A percentile compares a stretch with the other conserved stretches of the same genome.
Conservation (phyloP, 2,888 invertebrate genomes). For the Rugalucina vietnamica region DNA sequence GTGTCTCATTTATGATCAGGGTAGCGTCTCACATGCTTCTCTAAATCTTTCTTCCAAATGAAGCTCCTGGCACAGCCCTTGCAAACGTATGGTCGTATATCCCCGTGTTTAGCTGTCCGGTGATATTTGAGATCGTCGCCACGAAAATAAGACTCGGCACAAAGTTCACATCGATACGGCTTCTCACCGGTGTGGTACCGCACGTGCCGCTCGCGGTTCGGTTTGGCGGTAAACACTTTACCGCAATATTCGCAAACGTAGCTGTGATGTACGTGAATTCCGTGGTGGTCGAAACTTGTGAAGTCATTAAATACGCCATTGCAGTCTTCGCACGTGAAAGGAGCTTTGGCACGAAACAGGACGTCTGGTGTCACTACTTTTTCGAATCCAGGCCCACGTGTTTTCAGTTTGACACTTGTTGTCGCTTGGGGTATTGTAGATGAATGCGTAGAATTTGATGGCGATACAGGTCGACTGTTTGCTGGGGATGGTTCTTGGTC, state of each 20-base stretch:
- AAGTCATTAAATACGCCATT: constrained; percentile 70
- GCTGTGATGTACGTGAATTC: constrained; percentile 77
- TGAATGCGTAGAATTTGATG: no score
- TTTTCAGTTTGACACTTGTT: constrained; percentile 47
- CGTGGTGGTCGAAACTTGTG: constrained; percentile 78
- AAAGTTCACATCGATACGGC: constrained; percentile 79
- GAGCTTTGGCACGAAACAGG: constrained; percentile 66
- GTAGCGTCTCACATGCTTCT: constrained; percentile 66
- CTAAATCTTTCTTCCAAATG: constrained; percentile 73
- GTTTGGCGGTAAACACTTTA: constrained; percentile 81
- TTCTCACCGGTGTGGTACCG: constrained; percentile 82
- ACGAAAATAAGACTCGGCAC: constrained; percentile 72
- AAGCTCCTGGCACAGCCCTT: constrained; percentile 68
- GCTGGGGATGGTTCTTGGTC: no score
- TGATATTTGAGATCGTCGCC: constrained; percentile 80
- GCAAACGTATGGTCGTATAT: constrained; percentile 70
- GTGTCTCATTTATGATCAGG: constrained; percentile 45
- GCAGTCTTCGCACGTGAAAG: constrained; percentile 71
- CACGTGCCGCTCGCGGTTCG: constrained; percentile 82
- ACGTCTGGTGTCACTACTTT: constrained; percentile 71
- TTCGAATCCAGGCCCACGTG: constrained; percentile 68
- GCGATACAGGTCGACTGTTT: no score
- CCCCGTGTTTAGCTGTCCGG: constrained; percentile 75
- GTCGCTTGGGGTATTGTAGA: no score
- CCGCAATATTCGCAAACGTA: constrained; percentile 81